These are phyloP conservation scores for Typhlomys cinereus DNA, from an alignment of 2,113 vertebrate genomes.

Conservation along the genomic window DNA sequence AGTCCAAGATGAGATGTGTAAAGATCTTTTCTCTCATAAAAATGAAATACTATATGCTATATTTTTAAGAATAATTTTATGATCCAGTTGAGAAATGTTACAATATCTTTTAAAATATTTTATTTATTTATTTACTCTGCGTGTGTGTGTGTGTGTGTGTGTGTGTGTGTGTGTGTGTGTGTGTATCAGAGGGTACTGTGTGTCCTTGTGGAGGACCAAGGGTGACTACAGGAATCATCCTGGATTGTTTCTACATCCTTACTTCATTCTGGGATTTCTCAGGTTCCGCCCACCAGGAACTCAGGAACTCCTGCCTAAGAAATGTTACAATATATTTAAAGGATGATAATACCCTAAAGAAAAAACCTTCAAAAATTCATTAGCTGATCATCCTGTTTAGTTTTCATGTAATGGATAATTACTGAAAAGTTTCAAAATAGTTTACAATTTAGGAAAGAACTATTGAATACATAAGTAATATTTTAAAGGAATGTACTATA, in stretches of 20 bases:
- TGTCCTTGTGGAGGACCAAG: too few relatives aligned
- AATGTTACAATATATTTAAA: too few relatives aligned
- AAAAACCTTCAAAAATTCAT: slow-evolving; percentile 6
- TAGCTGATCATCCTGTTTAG: not conserved
- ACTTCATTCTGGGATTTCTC: not conserved
- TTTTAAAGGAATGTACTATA: not conserved
- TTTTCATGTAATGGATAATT: slow-evolving; percentile 8
- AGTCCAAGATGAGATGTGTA: slow-evolving; percentile 2
- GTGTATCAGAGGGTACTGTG: too few relatives aligned
- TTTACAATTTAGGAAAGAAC: not conserved
- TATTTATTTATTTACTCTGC: too few relatives aligned
- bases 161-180: too few relatives aligned
- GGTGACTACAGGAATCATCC: too few relatives aligned
- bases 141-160: too few relatives aligned
- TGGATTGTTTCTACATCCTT: too few relatives aligned
- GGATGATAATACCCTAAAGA: not conserved
- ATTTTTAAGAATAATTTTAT: slow-evolving; percentile 44
- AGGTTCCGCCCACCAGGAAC: too few relatives aligned
- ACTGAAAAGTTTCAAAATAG: slow-evolving; percentile 29
- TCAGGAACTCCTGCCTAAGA: too few relatives aligned
- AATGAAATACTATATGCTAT: not conserved
- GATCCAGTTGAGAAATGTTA: slow-evolving; percentile 30
- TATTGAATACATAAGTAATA: not conserved
- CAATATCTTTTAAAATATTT: not conserved
- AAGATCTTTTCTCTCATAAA: slow-evolving; percentile 4